A percentile compares a stretch with the other conserved stretches of the same genome.
These are phyloP conservation scores for Leptopilina myrica DNA, from an alignment of 2,888 invertebrate genomes.

Conservation along the genomic window DNA sequence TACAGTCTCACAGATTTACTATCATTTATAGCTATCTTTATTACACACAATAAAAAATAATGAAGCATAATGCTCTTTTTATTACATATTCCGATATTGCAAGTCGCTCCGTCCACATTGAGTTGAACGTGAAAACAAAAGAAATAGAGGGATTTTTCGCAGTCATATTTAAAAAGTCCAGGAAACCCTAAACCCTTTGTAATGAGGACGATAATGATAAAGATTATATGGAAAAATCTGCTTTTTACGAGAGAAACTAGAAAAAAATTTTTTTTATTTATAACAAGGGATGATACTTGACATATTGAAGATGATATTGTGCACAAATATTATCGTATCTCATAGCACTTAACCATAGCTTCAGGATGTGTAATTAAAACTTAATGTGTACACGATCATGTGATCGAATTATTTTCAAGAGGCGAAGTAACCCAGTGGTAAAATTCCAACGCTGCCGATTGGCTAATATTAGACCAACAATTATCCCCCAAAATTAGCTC, in stretches of 20 bases:
- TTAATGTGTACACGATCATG: background rate
- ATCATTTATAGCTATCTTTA: background rate
- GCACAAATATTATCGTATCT: background rate
- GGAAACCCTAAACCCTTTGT: background rate
- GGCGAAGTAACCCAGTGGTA: no score
- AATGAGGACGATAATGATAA: background rate
- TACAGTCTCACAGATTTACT: background rate
- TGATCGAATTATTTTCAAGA: background rate
- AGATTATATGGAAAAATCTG: background rate
- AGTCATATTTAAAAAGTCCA: background rate
- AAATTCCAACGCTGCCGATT: no score
- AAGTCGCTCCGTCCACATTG: background rate
- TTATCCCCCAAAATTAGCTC: no score
- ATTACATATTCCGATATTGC: constrained; percentile 12
- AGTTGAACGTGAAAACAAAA: background rate
- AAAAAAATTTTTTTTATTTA: background rate
- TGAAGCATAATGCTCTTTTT: constrained; percentile 3
- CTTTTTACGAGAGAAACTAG: background rate
- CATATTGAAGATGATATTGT: background rate
- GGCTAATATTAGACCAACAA: no score
- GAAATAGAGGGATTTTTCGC: background rate
- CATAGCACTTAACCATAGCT: background rate
- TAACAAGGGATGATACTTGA: background rate
- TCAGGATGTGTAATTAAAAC: background rate
- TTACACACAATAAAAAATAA: background rate